Percentiles rank a stretch among this genome's conserved stretches.
phyloP scores from a whole-genome alignment of 2,888 invertebrate species.

The Patella ulyssiponensis region DNA sequence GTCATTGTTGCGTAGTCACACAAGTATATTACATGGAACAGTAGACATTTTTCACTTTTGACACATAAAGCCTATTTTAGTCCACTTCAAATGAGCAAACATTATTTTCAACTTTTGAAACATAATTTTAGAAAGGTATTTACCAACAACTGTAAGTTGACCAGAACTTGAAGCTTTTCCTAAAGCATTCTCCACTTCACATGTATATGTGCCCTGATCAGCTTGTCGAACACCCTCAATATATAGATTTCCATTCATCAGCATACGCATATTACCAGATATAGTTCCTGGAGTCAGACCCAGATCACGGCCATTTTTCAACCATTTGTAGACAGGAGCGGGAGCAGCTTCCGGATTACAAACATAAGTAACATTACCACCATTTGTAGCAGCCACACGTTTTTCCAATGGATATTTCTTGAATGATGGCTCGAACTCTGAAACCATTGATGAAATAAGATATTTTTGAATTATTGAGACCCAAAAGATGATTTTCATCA shows the following conservation, averaged over 20 bases:
- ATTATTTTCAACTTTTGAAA: too few species aligned
- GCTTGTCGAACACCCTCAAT: constrained; percentile 81
- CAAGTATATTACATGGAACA: too few species aligned
- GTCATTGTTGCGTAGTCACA: too few species aligned
- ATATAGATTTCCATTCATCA: constrained; percentile 77
- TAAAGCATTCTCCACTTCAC: constrained; percentile 77
- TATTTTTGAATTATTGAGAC: too few species aligned
- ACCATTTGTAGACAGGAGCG: constrained; percentile 35
- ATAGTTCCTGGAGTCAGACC: constrained; percentile 32
- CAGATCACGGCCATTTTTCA: constrained; percentile 31
- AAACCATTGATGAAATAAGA: constrained; percentile 75
- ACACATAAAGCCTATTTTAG: too few species aligned
- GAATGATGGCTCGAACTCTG: constrained; percentile 83
- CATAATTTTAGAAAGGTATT: constrained; percentile 19
- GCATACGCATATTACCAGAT: constrained; percentile 72
- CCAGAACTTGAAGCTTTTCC: constrained; percentile 50
- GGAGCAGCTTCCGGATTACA: constrained; percentile 96
- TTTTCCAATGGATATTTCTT: constrained; percentile 89
- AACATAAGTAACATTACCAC: constrained; percentile 89
- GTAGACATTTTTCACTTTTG: too few species aligned
- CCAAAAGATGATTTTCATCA: too few species aligned
- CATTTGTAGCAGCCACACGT: constrained; percentile 91
- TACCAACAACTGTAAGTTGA: constrained; percentile 47
- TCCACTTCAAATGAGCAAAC: too few species aligned
- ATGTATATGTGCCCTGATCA: constrained; percentile 89